phyloP scores from a whole-genome alignment of 2,888 invertebrate genomes.

The Balanococcus diminutus region DNA sequence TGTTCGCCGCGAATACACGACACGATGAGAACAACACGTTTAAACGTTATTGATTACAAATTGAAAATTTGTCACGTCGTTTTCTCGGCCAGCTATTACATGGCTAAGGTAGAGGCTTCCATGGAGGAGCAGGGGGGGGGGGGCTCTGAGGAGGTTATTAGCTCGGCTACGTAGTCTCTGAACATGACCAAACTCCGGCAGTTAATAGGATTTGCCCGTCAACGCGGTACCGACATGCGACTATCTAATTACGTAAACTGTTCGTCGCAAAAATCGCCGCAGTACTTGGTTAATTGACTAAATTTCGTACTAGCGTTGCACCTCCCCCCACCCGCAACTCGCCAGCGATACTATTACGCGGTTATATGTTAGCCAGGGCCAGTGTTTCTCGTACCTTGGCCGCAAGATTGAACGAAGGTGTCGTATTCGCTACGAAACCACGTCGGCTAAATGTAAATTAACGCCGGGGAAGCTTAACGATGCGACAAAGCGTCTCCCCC shows the following conservation, averaged over 20 bases:
- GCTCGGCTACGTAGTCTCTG: background rate
- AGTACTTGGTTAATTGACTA: background rate
- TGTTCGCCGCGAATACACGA: background rate
- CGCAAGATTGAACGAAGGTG: background rate
- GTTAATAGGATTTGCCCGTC: background rate
- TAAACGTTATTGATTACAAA: background rate
- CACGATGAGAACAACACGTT: background rate
- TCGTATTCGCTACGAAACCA: background rate
- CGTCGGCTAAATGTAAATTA: constrained; percentile 25
- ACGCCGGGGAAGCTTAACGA: background rate
- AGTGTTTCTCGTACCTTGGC: background rate
- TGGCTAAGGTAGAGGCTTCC: background rate
- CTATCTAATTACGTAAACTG: background rate
- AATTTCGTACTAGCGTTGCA: background rate
- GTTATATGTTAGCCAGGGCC: background rate
- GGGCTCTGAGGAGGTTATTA: background rate
- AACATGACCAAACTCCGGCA: background rate
- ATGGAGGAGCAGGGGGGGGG: no score
- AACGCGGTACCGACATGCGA: background rate
- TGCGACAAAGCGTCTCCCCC: background rate
- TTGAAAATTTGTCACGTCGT: background rate
- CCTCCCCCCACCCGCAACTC: background rate
- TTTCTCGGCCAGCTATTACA: background rate
- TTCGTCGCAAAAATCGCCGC: background rate
- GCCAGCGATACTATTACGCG: no score